These are phyloP conservation scores for Plodia interpunctella DNA, from an alignment of 1,140 invertebrate genomes.

Conservation along the genomic window DNA sequence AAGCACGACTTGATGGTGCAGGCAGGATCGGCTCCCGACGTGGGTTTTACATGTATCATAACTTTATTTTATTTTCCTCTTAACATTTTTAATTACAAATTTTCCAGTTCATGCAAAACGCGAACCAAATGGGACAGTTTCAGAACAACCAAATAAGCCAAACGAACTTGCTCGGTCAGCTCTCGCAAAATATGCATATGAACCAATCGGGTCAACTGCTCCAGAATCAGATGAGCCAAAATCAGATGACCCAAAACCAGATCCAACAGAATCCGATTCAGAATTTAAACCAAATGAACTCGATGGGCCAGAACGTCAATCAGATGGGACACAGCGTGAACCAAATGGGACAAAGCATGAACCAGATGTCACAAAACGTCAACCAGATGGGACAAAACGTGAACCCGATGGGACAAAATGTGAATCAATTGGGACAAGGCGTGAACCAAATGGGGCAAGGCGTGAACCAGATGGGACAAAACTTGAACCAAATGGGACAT, in stretches of 20 bases:
- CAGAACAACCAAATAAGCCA: conserved; percentile 51
- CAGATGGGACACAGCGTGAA: conserved; percentile 31
- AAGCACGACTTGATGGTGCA: too few relatives aligned
- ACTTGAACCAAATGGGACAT: conserved; percentile 25
- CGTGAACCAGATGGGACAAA: conserved; percentile 28
- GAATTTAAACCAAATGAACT: conserved; percentile 32
- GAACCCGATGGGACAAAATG: conserved; percentile 31
- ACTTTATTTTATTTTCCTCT: too few relatives aligned
- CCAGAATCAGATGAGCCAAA: conserved; percentile 16
- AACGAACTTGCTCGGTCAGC: conserved; percentile 26
- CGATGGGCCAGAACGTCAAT: conserved; percentile 30
- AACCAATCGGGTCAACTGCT: conserved; percentile 6
- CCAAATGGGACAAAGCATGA: conserved; percentile 42
- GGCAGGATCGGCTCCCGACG: too few relatives aligned
- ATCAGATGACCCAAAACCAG: conserved; percentile 15
- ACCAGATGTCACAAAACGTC: too few relatives aligned
- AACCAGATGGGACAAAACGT: conserved; percentile 33
- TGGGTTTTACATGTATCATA: too few relatives aligned
- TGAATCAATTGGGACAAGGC: conserved; percentile 19
- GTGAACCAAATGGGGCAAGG: conserved; percentile 37
- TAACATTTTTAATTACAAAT: neutral
- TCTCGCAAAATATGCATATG: conserved; percentile 13
- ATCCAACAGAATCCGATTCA: conserved; percentile 24
- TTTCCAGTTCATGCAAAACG: conserved; percentile 42
- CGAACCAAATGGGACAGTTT: conserved; percentile 46